Conservation (phyloP, 2,113 vertebrate species). For the Silurus asotus region DNA sequence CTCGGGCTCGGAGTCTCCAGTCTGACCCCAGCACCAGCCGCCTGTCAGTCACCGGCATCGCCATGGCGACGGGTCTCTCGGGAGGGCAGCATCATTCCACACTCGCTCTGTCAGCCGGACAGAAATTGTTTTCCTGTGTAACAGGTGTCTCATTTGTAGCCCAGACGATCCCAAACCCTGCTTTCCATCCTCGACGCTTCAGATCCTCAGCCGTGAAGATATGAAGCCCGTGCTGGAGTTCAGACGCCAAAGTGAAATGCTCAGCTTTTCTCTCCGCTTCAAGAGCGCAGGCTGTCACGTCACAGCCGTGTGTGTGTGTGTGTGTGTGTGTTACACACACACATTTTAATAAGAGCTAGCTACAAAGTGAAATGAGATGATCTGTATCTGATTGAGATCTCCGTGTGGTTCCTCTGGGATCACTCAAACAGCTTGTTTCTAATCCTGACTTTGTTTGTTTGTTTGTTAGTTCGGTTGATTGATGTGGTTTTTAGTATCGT, state of each 20-base stretch:
- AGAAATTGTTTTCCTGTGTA: constrained; percentile 26
- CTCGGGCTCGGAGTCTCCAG: background rate
- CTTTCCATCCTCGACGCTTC: background rate
- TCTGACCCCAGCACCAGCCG: constrained; percentile 18
- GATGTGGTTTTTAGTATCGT: background rate
- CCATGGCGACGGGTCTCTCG: constrained; percentile 32
- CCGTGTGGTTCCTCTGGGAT: too few species aligned
- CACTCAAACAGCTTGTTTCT: too few species aligned
- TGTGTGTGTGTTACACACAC: too few species aligned
- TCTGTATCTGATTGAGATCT: too few species aligned
- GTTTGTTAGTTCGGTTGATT: background rate
- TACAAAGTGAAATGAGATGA: too few species aligned
- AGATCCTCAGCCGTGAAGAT: background rate
- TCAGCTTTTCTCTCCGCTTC: background rate
- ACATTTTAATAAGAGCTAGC: too few species aligned
- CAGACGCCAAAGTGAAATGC: background rate
- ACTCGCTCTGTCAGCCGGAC: constrained; percentile 23
- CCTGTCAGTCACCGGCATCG: constrained; percentile 37
- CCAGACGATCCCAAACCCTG: background rate
- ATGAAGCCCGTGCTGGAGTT: background rate
- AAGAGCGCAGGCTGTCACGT: background rate
- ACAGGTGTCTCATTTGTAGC: constrained; percentile 38
- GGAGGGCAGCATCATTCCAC: constrained; percentile 26
- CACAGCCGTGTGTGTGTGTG: background rate
- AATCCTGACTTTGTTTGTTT: too few species aligned